Percentiles rank a stretch among this genome's conserved stretches.
phyloP scores from a whole-genome alignment of 2,888 invertebrate genomes.

The Helobdella robusta region DNA sequence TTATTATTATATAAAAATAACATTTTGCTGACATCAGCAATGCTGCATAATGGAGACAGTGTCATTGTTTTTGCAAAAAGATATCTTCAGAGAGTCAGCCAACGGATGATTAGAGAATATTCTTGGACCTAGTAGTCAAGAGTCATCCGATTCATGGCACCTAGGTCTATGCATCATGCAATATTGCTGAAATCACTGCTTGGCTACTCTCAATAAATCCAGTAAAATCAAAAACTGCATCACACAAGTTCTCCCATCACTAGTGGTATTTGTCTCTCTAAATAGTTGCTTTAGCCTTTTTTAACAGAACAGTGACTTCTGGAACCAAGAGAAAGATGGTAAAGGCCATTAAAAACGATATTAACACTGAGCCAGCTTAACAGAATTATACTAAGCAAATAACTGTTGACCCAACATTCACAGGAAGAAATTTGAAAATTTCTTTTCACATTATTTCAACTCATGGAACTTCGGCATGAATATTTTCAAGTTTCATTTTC shows the following conservation, averaged over 20 bases:
- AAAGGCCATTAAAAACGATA: conserved; percentile 14
- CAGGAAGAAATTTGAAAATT: conserved; percentile 14
- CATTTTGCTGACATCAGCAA: too few species aligned
- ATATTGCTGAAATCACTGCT: conserved; percentile 13
- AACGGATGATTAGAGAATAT: conserved; percentile 16
- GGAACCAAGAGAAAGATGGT: conserved; percentile 15
- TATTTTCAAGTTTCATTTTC: conserved; percentile 19
- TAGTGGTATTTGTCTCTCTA: conserved; percentile 17
- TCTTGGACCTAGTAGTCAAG: conserved; percentile 2
- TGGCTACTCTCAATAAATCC: not conserved
- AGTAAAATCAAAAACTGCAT: conserved; percentile 1
- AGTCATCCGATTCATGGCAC: conserved; percentile 18
- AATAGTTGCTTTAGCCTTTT: conserved; percentile 15
- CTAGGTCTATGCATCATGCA: conserved; percentile 20
- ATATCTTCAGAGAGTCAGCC: too few species aligned
- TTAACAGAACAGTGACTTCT: conserved; percentile 10
- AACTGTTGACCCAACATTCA: conserved; percentile 19
- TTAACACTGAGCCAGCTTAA: conserved; percentile 9
- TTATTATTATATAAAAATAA: too few species aligned
- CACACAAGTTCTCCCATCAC: conserved; percentile 15
- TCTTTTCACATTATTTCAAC: conserved; percentile 15
- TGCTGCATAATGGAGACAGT: too few species aligned
- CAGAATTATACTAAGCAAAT: conserved; percentile 11
- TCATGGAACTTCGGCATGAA: conserved; percentile 22
- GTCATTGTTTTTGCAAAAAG: too few species aligned